phyloP scores from a whole-genome alignment of 1,140 invertebrate genomes.

The Stenopsyche tienmushanensis region DNA sequence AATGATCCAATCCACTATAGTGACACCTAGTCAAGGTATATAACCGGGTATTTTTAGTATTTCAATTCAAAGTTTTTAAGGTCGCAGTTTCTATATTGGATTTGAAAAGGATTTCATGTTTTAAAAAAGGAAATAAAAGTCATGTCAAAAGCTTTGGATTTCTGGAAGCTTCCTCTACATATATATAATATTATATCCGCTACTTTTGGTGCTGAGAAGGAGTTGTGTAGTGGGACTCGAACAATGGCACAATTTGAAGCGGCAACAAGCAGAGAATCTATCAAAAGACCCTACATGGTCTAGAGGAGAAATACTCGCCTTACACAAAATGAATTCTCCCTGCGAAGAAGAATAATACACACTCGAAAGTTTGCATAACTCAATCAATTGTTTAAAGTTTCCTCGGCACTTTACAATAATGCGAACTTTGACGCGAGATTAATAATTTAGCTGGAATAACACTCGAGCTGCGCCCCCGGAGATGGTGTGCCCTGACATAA shows the following conservation, averaged over 20 bases:
- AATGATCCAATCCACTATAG: too few relatives aligned
- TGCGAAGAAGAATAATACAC: conserved; percentile 36
- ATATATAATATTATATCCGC: too few relatives aligned
- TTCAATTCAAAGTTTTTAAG: too few relatives aligned
- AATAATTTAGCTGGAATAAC: conserved; percentile 39
- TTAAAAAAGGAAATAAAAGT: too few relatives aligned
- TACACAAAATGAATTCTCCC: background rate
- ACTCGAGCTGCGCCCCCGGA: conserved; percentile 9
- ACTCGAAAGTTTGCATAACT: conserved; percentile 36
- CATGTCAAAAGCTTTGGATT: too few relatives aligned
- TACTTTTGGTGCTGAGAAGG: too few relatives aligned
- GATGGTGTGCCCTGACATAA: conserved; percentile 28
- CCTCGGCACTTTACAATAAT: conserved; percentile 29
- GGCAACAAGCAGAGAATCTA: background rate
- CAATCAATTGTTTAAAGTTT: conserved; percentile 40
- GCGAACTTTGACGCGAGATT: conserved; percentile 41
- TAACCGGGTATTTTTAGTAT: too few relatives aligned
- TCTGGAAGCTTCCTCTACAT: too few relatives aligned
- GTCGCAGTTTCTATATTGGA: too few relatives aligned
- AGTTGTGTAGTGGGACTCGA: background rate
- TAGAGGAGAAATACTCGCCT: background rate
- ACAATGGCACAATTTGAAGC: background rate
- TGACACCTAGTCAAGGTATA: too few relatives aligned
- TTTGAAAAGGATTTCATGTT: too few relatives aligned
- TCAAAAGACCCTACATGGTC: background rate